These are phyloP conservation scores for Sisor rabdophorus DNA, from an alignment of 2,113 vertebrate species.

Conservation along the genomic window DNA sequence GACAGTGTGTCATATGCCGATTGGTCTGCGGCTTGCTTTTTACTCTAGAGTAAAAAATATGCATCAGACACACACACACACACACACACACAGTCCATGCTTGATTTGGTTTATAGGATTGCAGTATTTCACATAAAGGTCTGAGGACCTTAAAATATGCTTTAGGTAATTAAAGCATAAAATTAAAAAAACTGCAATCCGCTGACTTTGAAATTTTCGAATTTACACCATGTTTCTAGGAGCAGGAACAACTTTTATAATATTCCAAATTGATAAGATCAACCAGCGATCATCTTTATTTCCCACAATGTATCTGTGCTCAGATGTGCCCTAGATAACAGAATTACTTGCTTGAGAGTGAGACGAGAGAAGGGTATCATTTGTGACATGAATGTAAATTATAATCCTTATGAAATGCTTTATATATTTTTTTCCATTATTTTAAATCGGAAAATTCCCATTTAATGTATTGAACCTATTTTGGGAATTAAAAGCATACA, in stretches of 20 bases:
- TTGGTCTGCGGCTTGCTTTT: neutral
- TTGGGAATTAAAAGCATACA: too few species aligned
- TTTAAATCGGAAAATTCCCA: neutral
- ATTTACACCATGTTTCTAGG: neutral
- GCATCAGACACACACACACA: neutral
- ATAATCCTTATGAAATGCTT: neutral
- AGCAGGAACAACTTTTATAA: neutral
- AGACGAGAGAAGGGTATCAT: neutral
- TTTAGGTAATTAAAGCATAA: neutral
- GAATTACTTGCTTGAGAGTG: neutral
- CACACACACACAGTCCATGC: slow-evolving; percentile 6
- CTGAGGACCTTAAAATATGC: neutral
- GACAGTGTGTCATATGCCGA: slow-evolving; percentile 20
- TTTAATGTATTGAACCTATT: too few species aligned
- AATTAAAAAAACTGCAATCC: neutral
- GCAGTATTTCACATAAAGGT: neutral
- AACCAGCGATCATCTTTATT: neutral
- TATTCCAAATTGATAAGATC: neutral
- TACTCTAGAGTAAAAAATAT: slow-evolving; percentile 3
- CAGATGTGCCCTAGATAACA: neutral
- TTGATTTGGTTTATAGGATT: neutral
- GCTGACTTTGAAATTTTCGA: neutral
- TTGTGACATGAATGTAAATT: neutral
- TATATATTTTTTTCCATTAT: neutral
- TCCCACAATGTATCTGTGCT: neutral